A percentile compares a stretch with the other conserved stretches of the same genome.
Conservation (phyloP, 2,888 invertebrate species). For the Tachina grossa region DNA sequence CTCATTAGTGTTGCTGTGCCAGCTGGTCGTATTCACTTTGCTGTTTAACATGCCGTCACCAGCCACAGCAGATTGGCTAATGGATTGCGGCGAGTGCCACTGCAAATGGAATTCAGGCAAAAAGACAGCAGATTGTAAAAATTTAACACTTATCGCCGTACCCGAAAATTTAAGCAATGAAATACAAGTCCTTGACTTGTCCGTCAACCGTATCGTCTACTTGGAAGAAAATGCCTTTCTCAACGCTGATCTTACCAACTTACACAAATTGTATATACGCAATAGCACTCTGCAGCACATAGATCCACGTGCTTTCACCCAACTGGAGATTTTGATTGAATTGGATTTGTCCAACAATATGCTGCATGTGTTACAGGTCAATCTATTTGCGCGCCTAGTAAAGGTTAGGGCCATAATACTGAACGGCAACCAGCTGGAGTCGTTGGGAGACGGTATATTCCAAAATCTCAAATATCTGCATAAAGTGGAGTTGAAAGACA, state of each 20-base stretch:
- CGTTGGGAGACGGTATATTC: slow-evolving; percentile 89
- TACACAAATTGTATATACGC: slow-evolving; percentile 90
- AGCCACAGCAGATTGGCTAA: slow-evolving; percentile 79
- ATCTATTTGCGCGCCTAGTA: slow-evolving; percentile 88
- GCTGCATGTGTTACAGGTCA: slow-evolving; percentile 86
- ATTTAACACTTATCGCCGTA: slow-evolving; percentile 86
- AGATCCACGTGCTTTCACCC: slow-evolving; percentile 88
- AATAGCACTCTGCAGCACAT: slow-evolving; percentile 89
- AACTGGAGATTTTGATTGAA: slow-evolving; percentile 90
- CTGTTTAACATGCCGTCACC: slow-evolving; percentile 71
- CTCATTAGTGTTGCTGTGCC: slow-evolving; percentile 38
- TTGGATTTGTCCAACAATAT: slow-evolving; percentile 90
- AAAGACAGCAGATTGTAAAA: slow-evolving; percentile 91
- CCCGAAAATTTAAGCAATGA: slow-evolving; percentile 89
- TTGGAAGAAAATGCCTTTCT: slow-evolving; percentile 88
- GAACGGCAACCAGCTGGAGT: slow-evolving; percentile 89
- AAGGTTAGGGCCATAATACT: slow-evolving; percentile 89
- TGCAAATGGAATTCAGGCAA: slow-evolving; percentile 94
- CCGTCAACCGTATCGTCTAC: slow-evolving; percentile 87
- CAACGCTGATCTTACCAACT: slow-evolving; percentile 87
- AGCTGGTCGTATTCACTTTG: slow-evolving; percentile 69
- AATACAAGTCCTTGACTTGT: slow-evolving; percentile 88
- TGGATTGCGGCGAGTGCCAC: slow-evolving; percentile 85
- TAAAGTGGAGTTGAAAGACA: slow-evolving; percentile 89
- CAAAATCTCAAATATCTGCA: slow-evolving; percentile 89